phyloP scores from a whole-genome alignment of 2,797 vertebrate species.

The Bryconaethiops microstoma region DNA sequence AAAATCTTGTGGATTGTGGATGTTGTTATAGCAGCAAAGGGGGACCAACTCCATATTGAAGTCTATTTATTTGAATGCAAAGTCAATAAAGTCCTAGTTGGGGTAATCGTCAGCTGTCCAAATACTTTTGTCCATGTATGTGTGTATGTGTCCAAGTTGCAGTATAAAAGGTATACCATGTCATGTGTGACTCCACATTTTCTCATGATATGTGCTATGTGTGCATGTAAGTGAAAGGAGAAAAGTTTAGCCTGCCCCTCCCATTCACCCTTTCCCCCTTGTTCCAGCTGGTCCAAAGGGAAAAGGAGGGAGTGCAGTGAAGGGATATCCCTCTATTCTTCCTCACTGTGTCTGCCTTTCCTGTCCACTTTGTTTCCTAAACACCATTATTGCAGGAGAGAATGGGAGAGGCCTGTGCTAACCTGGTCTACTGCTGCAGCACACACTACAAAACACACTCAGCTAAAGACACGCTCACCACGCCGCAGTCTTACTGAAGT shows the following conservation, averaged over 20 bases:
- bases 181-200: neutral
- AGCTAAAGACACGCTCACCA: neutral
- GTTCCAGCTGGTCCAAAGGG: constrained; percentile 72
- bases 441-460: constrained; percentile 9
- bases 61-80: too few species aligned
- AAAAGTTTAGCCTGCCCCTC: constrained; percentile 32
- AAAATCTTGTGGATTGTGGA: too few species aligned
- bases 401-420: constrained; percentile 58
- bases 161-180: neutral
- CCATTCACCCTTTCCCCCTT: constrained; percentile 59
- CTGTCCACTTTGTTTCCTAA: constrained; percentile 80
- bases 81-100: too few species aligned
- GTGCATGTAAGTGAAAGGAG: neutral
- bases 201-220: neutral
- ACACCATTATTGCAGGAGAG: constrained; percentile 73
- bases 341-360: constrained; percentile 79
- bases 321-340: constrained; percentile 87
- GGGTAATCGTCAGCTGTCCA: too few species aligned
- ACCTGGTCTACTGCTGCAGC: constrained; percentile 48
- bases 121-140: too few species aligned
- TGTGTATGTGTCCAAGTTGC: neutral
- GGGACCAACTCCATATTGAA: too few species aligned
- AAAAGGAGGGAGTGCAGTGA: constrained; percentile 80
- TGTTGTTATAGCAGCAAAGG: too few species aligned
- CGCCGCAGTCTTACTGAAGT: constrained; percentile 2